Evolutionary conservation across 2,113 vertebrate species (phyloP), one percentile per base, ranked within the genome.

Genomic region (Archilochus colubris): DNA sequence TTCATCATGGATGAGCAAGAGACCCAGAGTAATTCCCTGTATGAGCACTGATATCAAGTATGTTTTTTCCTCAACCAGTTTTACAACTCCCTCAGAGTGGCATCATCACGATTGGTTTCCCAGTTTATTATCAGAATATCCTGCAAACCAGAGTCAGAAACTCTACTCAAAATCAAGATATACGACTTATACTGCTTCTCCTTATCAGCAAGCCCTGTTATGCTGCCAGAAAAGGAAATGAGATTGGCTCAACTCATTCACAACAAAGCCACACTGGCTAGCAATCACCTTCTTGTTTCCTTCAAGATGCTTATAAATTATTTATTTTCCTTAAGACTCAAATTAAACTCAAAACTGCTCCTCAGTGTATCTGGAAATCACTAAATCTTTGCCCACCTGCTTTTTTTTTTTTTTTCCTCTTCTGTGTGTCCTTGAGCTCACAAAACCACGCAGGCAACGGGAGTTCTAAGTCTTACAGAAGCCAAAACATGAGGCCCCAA

Each of bases 101-200:
- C 28, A 67, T 44, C 72, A 89, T 43, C 36, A 51, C 80, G 59
- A 88, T 78, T 51, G 15, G n/a, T 62, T 94, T 82, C 57, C 59
- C 88, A 74, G 72, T 86, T 93, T 88, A 91, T 90, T 95, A 83
- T 94, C 94, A 96, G 92, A 93, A 77, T 81, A 92, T 66, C 51
- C 68, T 81, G 43, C 79, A 94, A 95, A 64, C 38, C 79, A 86
- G 25, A 58, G 46, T 86, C 92, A 96, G 33, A 59, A 91, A 46
- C 55, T 58, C 68, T 48, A 48, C 79, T 93, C 48, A 94, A 96
- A 95, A 88, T 67, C 90, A 91, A 96, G 90, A 86, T 90, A 61
- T 68, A 88, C 53, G 38, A 78, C 55, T 51, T 43, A 44, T 15
- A 83, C 28, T 59, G 72, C 88, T 90, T 83, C 1, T 7, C 57